Percentiles rank a stretch among this genome's conserved stretches.
These are phyloP conservation scores for Incurvaria masculella DNA, from an alignment of 2,888 invertebrate genomes.

Conservation along the genomic window DNA sequence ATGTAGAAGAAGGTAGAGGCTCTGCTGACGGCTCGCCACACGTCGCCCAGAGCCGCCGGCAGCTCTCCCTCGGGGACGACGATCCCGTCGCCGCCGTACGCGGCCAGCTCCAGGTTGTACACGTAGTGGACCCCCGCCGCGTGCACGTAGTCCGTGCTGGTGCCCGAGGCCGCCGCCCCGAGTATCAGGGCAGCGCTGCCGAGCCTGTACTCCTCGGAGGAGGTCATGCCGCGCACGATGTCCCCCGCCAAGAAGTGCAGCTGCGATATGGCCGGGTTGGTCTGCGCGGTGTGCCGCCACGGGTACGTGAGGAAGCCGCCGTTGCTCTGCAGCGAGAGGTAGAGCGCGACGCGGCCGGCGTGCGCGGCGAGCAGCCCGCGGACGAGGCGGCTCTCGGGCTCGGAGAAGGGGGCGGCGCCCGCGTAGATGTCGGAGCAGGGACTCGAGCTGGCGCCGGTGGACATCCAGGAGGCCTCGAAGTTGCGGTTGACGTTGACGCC, in stretches of 20 bases:
- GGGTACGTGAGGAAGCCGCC: slow-evolving; percentile 66
- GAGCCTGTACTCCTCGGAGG: slow-evolving; percentile 22
- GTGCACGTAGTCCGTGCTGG: slow-evolving; percentile 34
- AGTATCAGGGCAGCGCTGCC: slow-evolving; percentile 29
- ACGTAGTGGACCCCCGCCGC: slow-evolving; percentile 26
- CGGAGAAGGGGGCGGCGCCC: slow-evolving; percentile 62
- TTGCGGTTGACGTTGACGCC: slow-evolving; percentile 78
- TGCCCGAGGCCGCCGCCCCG: slow-evolving; percentile 37
- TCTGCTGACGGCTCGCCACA: slow-evolving; percentile 38
- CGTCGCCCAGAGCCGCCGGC: slow-evolving; percentile 25
- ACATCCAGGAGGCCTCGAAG: slow-evolving; percentile 68
- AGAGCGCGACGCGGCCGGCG: slow-evolving; percentile 52
- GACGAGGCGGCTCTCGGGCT: slow-evolving; percentile 60
- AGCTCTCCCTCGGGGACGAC: slow-evolving; percentile 31
- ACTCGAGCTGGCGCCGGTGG: slow-evolving; percentile 53
- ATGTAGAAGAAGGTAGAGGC: too few species aligned
- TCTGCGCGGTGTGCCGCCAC: slow-evolving; percentile 59
- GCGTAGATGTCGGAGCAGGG: slow-evolving; percentile 63
- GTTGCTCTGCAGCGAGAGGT: slow-evolving; percentile 73
- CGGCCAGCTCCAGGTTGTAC: slow-evolving; percentile 31
- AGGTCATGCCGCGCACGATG: slow-evolving; percentile 26
- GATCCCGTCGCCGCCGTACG: slow-evolving; percentile 24
- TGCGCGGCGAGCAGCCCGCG: slow-evolving; percentile 51
- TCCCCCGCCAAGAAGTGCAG: slow-evolving; percentile 30
- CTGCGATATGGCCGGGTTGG: slow-evolving; percentile 35